Evolutionary conservation across 2,888 invertebrate genomes (phyloP).

Genomic region (Aphelenchoides bicaudatus): DNA sequence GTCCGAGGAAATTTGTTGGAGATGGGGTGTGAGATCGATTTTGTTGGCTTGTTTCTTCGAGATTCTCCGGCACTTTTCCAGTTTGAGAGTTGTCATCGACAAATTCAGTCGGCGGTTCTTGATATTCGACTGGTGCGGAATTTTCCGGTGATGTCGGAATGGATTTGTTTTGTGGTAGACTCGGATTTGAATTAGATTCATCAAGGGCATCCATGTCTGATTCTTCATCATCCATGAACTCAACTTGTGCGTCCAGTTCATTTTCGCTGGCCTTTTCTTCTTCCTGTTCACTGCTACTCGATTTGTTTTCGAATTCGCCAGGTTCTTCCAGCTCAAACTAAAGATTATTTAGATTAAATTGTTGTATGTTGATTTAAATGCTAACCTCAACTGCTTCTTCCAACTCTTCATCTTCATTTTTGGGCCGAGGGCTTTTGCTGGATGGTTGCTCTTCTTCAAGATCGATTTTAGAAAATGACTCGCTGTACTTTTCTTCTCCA

Average conservation of each 20-base stretch:
- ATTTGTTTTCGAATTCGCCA: background rate
- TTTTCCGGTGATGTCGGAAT: slow-evolving; percentile 1
- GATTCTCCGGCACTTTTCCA: background rate
- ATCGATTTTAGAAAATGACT: background rate
- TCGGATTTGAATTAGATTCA: background rate
- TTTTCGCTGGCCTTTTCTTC: background rate
- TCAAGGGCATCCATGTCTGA: slow-evolving; percentile 1
- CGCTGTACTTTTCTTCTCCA: background rate
- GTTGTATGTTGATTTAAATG: no score
- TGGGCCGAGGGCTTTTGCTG: no score
- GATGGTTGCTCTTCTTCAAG: background rate
- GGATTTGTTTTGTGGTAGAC: no score
- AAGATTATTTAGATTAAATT: no score
- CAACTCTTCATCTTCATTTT: background rate
- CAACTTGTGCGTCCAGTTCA: slow-evolving; percentile 9
- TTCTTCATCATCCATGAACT: slow-evolving; percentile 18
- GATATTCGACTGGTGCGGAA: background rate
- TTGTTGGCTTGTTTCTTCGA: no score
- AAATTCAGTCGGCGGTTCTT: slow-evolving; percentile 12
- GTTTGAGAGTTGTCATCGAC: background rate
- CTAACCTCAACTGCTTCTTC: no score
- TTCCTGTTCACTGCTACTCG: background rate
- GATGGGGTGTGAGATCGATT: no score
- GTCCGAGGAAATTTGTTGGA: no score
- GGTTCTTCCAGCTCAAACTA: background rate